Conservation (phyloP, 2,888 invertebrate species). For the Drosophila heteroneura region DNA sequence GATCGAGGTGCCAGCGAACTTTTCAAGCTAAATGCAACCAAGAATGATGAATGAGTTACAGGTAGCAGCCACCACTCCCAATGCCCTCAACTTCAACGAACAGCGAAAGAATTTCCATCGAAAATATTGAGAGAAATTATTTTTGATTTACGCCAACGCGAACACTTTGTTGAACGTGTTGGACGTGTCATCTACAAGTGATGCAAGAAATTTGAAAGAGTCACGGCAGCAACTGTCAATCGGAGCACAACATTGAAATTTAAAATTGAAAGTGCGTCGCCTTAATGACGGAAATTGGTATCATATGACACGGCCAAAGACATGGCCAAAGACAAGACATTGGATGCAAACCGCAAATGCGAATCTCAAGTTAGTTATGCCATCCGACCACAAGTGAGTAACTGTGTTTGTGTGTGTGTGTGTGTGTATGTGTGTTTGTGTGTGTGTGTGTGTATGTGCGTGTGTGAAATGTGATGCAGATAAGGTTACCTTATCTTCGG, state of each 20-base stretch:
- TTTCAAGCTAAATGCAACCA: constrained; percentile 67
- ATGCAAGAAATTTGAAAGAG: constrained; percentile 41
- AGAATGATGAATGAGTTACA: constrained; percentile 79
- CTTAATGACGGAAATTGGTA: constrained; percentile 49
- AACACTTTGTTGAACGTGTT: constrained; percentile 12
- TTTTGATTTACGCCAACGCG: constrained; percentile 53
- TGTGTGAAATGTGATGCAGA: constrained; percentile 47
- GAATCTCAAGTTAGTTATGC: constrained; percentile 22
- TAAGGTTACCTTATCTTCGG: constrained; percentile 29
- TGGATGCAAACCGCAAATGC: constrained; percentile 47
- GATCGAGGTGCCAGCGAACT: constrained; percentile 32
- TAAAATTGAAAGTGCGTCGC: constrained; percentile 68
- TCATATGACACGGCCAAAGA: constrained; percentile 50
- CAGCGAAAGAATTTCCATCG: constrained; percentile 25
- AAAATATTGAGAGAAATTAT: constrained; percentile 47
- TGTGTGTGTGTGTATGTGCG: background rate
- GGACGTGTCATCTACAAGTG: constrained; percentile 38
- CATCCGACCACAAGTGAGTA: constrained; percentile 52
- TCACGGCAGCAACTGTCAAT: constrained; percentile 24
- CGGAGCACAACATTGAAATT: constrained; percentile 18
- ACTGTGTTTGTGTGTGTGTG: constrained; percentile 6
- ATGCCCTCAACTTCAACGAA: background rate
- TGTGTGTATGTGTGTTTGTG: background rate
- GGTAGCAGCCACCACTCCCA: constrained; percentile 11
- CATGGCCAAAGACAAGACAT: constrained; percentile 34